Percentiles rank a stretch among this genome's conserved stretches.
Conservation (phyloP, 2,888 invertebrate genomes). For the Lysandra bellargus region DNA sequence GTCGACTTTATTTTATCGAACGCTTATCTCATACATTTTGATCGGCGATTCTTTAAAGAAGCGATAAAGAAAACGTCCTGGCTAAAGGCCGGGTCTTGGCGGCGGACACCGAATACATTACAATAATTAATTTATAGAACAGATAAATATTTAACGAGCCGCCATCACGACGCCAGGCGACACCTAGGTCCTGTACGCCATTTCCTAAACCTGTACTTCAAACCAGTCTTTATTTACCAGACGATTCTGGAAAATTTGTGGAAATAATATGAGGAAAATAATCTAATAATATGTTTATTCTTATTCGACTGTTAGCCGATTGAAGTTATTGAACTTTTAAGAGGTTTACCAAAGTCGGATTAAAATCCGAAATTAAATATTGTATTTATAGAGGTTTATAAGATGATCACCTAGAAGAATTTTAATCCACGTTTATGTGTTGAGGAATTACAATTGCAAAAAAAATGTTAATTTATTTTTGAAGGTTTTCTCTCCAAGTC, state of each 20-base stretch:
- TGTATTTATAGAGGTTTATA: neutral
- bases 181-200: slow-evolving; percentile 25
- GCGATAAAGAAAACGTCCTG: no score
- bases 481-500: neutral
- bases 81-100: slow-evolving; percentile 40
- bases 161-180: slow-evolving; percentile 44
- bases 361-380: neutral
- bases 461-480: neutral
- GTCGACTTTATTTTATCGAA: no score
- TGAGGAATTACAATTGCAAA: neutral
- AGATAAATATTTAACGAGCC: slow-evolving; percentile 43
- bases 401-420: neutral
- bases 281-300: neutral
- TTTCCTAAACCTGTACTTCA: slow-evolving; percentile 13
- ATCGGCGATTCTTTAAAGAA: no score
- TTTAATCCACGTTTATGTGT: neutral
- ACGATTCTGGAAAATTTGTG: slow-evolving; percentile 8
- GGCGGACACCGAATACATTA: slow-evolving; percentile 47
- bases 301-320: neutral
- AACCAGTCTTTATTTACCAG: slow-evolving; percentile 19
- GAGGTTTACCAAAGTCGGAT: neutral
- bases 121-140: slow-evolving; percentile 47
- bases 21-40: no score
- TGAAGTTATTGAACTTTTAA: slow-evolving; percentile 24
- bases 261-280: slow-evolving; percentile 17